Conservation (phyloP, 1,140 invertebrate genomes). For the Luehdorfia chinensis region DNA sequence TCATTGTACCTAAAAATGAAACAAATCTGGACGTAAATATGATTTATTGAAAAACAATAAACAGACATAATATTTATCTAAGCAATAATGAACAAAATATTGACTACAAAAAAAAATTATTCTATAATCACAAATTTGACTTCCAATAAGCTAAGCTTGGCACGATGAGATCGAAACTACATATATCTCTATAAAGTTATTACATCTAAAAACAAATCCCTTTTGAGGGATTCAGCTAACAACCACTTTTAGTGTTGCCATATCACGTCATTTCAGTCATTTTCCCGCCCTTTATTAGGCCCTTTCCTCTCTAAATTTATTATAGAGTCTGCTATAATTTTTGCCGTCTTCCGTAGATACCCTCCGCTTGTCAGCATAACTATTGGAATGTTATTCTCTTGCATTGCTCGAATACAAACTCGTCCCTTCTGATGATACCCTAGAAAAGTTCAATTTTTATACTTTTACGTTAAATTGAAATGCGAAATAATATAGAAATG, state of each 20-base stretch:
- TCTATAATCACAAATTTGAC: conserved; percentile 22
- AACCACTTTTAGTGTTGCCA: neutral
- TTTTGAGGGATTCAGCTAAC: too few relatives aligned
- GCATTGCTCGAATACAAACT: conserved; percentile 88
- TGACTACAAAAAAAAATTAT: conserved; percentile 7
- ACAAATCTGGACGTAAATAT: conserved; percentile 19
- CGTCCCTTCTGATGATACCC: conserved; percentile 90
- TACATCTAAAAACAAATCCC: too few relatives aligned
- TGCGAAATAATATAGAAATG: neutral
- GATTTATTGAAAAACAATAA: conserved; percentile 21
- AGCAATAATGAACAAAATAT: neutral
- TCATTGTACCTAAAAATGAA: conserved; percentile 17
- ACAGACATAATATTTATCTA: conserved; percentile 1
- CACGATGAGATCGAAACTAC: conserved; percentile 26
- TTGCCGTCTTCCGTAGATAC: conserved; percentile 85
- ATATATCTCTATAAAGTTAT: too few relatives aligned
- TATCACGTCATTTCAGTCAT: conserved; percentile 22
- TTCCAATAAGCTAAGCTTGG: conserved; percentile 25
- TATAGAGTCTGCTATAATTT: conserved; percentile 90
- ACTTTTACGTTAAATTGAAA: neutral
- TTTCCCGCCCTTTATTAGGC: conserved; percentile 10
- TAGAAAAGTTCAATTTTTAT: conserved; percentile 56
- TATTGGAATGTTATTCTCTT: conserved; percentile 83
- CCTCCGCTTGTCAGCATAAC: conserved; percentile 94
- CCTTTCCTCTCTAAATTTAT: conserved; percentile 18